Conservation (phyloP, 1,140 invertebrate species). For the Akabosia matsudoensis region DNA sequence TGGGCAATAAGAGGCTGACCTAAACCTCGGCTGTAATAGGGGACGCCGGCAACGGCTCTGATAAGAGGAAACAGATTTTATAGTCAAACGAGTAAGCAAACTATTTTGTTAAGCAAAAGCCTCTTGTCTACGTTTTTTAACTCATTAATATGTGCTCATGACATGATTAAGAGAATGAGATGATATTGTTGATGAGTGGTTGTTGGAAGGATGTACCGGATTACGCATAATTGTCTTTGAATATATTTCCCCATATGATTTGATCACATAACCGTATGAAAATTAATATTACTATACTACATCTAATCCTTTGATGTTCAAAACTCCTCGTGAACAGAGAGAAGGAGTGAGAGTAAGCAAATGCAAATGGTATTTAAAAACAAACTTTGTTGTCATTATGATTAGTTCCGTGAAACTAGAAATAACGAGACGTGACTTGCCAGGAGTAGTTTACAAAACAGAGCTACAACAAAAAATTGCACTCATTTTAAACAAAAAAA, state of each 20-base stretch:
- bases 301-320: background rate
- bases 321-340: background rate
- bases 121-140: background rate
- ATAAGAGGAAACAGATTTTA: too few species aligned
- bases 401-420: background rate
- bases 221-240: slow-evolving; percentile 14
- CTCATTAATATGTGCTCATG: background rate
- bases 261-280: slow-evolving; percentile 16
- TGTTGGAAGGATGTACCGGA: background rate
- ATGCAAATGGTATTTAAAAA: too few species aligned
- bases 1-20: too few species aligned
- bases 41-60: too few species aligned
- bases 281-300: background rate
- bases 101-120: background rate
- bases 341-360: background rate
- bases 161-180: background rate
- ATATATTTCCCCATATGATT: slow-evolving; percentile 18
- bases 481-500: background rate
- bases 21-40: too few species aligned
- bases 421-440: background rate
- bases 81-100: background rate
- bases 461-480: background rate
- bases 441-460: background rate
- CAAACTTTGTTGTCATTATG: too few species aligned
- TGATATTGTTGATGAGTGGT: background rate